Percentiles rank a stretch among this genome's conserved stretches.
phyloP scores from a whole-genome alignment of 2,888 invertebrate genomes.

The Synergus laeviventris region DNA sequence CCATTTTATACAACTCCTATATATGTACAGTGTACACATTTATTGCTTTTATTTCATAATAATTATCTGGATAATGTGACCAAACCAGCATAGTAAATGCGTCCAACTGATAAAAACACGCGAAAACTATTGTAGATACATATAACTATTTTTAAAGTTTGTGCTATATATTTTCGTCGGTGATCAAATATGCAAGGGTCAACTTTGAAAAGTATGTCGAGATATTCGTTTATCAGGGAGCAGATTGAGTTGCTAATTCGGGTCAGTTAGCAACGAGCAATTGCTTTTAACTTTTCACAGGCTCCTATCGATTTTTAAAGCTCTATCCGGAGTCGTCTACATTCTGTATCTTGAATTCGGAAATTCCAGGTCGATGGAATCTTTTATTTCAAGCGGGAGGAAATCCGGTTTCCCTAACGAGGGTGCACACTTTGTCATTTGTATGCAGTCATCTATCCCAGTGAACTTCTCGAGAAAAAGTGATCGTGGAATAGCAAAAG shows the following conservation, averaged over 20 bases:
- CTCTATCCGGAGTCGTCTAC: slow-evolving; percentile 12
- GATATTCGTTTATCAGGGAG: not conserved
- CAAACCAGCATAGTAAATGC: too few species aligned
- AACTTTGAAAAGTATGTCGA: not conserved
- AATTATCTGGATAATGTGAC: too few species aligned
- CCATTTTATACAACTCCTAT: not conserved
- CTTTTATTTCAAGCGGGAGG: slow-evolving; percentile 32
- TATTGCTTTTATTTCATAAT: too few species aligned
- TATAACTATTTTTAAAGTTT: not conserved
- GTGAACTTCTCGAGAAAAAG: slow-evolving; percentile 62
- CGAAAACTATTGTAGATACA: not conserved
- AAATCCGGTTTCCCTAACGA: slow-evolving; percentile 63
- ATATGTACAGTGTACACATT: not conserved
- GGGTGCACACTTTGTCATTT: slow-evolving; percentile 62
- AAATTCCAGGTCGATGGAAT: slow-evolving; percentile 29
- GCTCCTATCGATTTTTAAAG: slow-evolving; percentile 15
- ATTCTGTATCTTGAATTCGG: slow-evolving; percentile 20
- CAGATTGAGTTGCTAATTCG: not conserved
- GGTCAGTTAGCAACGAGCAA: slow-evolving; percentile 3
- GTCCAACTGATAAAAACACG: too few species aligned
- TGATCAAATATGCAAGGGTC: not conserved
- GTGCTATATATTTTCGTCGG: not conserved
- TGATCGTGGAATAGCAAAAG: slow-evolving; percentile 49
- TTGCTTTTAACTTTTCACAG: not conserved
- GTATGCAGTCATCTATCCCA: slow-evolving; percentile 66